Conservation (phyloP, 2,113 vertebrate genomes). For the Merops nubicus region DNA sequence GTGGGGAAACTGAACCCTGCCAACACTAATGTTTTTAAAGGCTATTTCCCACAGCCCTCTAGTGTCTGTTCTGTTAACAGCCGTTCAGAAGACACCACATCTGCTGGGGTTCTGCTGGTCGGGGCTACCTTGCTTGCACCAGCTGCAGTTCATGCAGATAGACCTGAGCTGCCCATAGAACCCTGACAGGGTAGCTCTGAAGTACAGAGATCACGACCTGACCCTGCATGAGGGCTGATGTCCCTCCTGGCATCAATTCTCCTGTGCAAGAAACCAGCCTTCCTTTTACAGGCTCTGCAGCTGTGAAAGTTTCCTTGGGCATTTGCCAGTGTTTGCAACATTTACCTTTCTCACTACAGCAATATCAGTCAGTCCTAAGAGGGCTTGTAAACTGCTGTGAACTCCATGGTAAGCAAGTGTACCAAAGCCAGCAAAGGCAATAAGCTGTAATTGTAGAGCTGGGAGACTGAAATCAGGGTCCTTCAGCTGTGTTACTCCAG, state of each 20-base stretch:
- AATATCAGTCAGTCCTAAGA: neutral
- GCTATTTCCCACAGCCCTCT: slow-evolving; percentile 21
- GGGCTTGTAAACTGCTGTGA: neutral
- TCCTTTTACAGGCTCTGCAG: neutral
- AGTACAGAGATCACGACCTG: neutral
- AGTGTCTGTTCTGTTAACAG: neutral
- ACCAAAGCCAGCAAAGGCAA: neutral
- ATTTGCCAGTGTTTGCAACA: neutral
- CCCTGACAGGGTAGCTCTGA: fast-evolving
- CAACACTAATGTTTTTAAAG: neutral
- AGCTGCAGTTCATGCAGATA: neutral
- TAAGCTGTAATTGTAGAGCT: neutral
- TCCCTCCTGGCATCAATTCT: neutral
- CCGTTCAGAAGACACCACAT: neutral
- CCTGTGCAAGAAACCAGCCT: neutral
- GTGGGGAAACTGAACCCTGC: neutral
- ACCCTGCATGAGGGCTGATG: neutral
- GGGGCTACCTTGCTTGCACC: neutral
- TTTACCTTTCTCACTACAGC: neutral
- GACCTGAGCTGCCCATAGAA: neutral
- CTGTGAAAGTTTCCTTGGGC: neutral
- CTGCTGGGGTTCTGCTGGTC: neutral
- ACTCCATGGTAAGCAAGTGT: neutral
- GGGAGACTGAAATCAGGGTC: neutral
- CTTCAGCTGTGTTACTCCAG: neutral